These are phyloP conservation scores for Rhinoraja longicauda DNA, from an alignment of 2,797 vertebrate genomes.

Conservation along the genomic window DNA sequence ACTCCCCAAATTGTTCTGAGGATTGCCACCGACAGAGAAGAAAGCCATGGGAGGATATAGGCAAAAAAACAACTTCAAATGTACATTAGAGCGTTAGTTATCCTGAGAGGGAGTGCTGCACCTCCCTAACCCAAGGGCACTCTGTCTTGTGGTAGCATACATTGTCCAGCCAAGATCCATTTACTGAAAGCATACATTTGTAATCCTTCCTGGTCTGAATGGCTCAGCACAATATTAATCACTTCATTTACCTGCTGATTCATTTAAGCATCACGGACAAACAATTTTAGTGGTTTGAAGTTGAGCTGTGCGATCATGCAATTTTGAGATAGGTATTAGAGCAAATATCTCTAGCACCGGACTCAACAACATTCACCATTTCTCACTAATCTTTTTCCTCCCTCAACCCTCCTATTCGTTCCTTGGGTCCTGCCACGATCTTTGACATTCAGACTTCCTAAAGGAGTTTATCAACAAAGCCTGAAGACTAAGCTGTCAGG, in stretches of 20 bases:
- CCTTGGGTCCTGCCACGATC: background rate
- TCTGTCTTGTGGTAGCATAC: background rate
- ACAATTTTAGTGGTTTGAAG: background rate
- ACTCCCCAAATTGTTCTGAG: background rate
- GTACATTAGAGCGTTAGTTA: background rate
- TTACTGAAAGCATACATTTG: background rate
- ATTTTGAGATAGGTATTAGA: background rate
- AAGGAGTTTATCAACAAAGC: background rate
- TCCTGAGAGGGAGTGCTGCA: background rate
- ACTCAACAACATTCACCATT: background rate
- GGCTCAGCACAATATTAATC: background rate
- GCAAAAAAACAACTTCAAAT: background rate
- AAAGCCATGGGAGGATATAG: background rate
- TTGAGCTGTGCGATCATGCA: background rate
- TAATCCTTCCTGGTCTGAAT: background rate
- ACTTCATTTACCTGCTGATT: background rate
- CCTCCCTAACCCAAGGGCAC: background rate
- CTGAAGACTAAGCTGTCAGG: too few species aligned
- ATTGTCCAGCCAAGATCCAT: constrained; percentile 4
- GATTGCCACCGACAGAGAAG: background rate
- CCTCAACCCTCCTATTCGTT: background rate
- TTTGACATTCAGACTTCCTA: background rate
- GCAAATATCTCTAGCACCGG: background rate
- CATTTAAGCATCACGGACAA: background rate
- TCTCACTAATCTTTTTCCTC: background rate